These are phyloP conservation scores for Campaea margaritaria DNA, from an alignment of 2,888 invertebrate genomes.

Conservation along the genomic window DNA sequence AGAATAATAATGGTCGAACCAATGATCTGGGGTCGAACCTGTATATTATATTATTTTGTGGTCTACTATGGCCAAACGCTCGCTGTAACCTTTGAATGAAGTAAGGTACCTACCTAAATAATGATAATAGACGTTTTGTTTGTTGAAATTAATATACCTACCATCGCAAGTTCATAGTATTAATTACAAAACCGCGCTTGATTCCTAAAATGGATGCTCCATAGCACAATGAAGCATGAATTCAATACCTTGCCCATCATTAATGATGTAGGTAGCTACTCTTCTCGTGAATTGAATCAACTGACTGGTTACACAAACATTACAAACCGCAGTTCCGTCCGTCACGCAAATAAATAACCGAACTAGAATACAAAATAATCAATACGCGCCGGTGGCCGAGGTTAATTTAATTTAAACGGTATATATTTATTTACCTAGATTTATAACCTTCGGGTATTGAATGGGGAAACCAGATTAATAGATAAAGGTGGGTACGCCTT, in stretches of 20 bases:
- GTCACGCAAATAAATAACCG: constrained; percentile 47
- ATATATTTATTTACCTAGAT: constrained; percentile 10
- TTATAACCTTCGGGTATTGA: constrained; percentile 2
- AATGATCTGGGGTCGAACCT: too few relatives aligned
- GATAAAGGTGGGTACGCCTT: too few relatives aligned
- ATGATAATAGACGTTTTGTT: too few relatives aligned
- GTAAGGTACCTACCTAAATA: too few relatives aligned
- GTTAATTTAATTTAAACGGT: constrained; percentile 45
- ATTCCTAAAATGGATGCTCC: background rate
- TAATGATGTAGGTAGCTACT: background rate
- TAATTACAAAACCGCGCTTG: too few relatives aligned
- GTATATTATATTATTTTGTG: too few relatives aligned
- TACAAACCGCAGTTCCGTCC: constrained; percentile 52
- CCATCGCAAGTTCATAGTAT: too few relatives aligned
- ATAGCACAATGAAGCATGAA: constrained; percentile 7
- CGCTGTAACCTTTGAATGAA: too few relatives aligned
- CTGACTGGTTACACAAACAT: constrained; percentile 14
- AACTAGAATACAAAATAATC: constrained; percentile 51
- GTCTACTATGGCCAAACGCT: too few relatives aligned
- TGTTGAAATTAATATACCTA: too few relatives aligned
- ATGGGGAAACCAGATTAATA: too few relatives aligned
- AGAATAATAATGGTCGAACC: too few relatives aligned
- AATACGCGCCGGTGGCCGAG: constrained; percentile 48
- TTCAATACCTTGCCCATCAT: constrained; percentile 1
- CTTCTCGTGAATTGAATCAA: constrained; percentile 17